Evolutionary conservation across 2,888 invertebrate genomes (phyloP), one percentile per base, ranked within the genome.

Genomic region (Drosophila siamana): DNA sequence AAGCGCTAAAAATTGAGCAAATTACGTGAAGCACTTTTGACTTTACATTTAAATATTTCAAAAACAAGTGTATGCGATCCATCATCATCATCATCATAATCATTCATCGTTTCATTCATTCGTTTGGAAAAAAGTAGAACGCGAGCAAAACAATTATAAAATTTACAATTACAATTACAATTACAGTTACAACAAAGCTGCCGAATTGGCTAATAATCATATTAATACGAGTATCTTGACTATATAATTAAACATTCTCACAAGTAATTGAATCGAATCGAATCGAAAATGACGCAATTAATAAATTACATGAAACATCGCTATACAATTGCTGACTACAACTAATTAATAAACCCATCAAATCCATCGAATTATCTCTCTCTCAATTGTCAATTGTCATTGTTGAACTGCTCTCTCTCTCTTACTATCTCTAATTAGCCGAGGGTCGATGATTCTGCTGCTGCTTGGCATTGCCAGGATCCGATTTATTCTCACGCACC

Each of bases 401-500:
- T 52, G 50, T 50, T 59, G 16, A 28, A 43, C 19, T 55, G 55
- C 60, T 66, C 68, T n/a, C n/a, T n/a, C n/a, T n/a, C n/a, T n/a
- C n/a, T n/a, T n/a, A n/a, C n/a, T n/a, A n/a, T n/a, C n/a, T 73
- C 61, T 83, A 81, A 65, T 86, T 84, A 33, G 74, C 63, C 46
- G 76, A 40, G 41, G 85, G 72, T 50, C 85, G 79, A 60, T 81
- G 85, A 56, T 78, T 71, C 33, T 33, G 36, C 13, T 38, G 36
- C 30, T 79, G 70, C 33, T 74, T 78, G 9, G 55, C 24, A 51
- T 52, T 75, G 4, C 63, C 55, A 0, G 61, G 40, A 41, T 92
- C 92, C 5, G 86, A 81, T 74, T 92, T 92, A 72, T 93, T 93
- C 82, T 93, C 93, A 30, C 94, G 94, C 74, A 94, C 93, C 80